phyloP scores from a whole-genome alignment of 2,888 invertebrate species.

The Lithophane semibrunnea region DNA sequence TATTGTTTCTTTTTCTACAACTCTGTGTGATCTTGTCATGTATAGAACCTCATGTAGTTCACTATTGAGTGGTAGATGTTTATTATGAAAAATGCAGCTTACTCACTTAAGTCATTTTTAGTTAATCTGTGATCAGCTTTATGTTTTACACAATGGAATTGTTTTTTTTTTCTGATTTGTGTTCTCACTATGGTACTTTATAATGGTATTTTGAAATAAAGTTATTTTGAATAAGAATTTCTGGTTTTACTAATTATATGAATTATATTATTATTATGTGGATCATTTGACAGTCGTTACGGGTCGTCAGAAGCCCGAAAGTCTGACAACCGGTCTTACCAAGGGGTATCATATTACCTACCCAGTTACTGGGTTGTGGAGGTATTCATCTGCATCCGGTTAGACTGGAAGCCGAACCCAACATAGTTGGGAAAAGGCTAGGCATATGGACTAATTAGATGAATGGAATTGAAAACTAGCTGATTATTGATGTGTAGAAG shows the following conservation, averaged over 20 bases:
- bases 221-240: constrained; percentile 82
- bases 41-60: constrained; percentile 25
- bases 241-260: constrained; percentile 13
- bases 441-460: too few species aligned
- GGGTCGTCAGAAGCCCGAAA: too few species aligned
- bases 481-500: neutral
- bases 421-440: too few species aligned
- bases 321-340: too few species aligned
- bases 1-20: neutral
- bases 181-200: constrained; percentile 78
- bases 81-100: constrained; percentile 72
- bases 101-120: constrained; percentile 77
- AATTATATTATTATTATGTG: too few species aligned
- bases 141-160: constrained; percentile 83
- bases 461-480: neutral
- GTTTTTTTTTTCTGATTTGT: constrained; percentile 78
- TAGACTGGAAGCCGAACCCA: too few species aligned
- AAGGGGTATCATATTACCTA: too few species aligned
- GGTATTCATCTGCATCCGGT: too few species aligned
- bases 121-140: constrained; percentile 86
- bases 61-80: constrained; percentile 30
- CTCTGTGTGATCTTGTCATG: neutral
- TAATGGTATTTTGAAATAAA: constrained; percentile 83
- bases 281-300: too few species aligned
- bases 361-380: too few species aligned